These are phyloP conservation scores for Stichopus chloronotus DNA, from an alignment of 35 echinoderm and acorn worm species.

Conservation along the genomic window DNA sequence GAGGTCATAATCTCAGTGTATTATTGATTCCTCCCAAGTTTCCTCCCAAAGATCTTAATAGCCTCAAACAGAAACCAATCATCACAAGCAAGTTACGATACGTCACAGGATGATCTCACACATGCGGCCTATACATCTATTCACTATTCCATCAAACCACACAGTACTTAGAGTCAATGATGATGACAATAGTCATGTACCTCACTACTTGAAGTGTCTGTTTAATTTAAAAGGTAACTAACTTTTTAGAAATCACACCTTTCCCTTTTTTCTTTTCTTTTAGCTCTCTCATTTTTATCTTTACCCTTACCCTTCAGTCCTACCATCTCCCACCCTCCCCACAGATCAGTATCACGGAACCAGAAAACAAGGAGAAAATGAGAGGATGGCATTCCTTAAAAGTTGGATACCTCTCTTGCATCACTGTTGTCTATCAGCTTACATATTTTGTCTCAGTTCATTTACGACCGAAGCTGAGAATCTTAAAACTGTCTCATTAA, in stretches of 20 bases:
- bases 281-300: too few species aligned
- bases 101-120: background rate
- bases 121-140: background rate
- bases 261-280: too few species aligned
- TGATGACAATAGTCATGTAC: too few species aligned
- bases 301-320: background rate
- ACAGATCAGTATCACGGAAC: background rate
- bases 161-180: too few species aligned
- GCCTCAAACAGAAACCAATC: background rate
- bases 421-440: conserved; percentile 7
- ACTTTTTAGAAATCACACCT: too few species aligned
- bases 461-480: conserved; percentile 23
- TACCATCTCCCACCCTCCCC: background rate
- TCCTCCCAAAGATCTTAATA: background rate
- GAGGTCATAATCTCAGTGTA: background rate
- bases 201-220: too few species aligned
- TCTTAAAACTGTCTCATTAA: conserved; percentile 42
- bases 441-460: conserved; percentile 36
- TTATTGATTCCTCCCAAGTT: too few species aligned
- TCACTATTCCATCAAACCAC: too few species aligned
- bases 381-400: too few species aligned
- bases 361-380: too few species aligned
- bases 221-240: too few species aligned
- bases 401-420: too few species aligned
- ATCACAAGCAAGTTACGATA: background rate